Evolutionary conservation across 2,113 vertebrate genomes (phyloP).

Genomic region (Microcebus lehilahytsara): DNA sequence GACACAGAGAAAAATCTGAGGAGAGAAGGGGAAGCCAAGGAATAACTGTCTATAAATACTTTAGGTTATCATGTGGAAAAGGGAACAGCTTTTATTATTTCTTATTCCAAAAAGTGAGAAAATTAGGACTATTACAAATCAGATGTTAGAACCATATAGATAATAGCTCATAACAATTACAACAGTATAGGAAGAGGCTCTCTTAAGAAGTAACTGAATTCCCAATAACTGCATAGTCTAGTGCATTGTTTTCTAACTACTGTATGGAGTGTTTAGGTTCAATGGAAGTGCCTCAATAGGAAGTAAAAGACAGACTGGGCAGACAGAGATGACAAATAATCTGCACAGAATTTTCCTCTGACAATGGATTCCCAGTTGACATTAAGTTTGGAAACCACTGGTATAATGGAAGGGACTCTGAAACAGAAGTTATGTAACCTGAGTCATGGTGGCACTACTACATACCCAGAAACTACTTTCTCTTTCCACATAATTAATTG

Average conservation of each 20-base stretch:
- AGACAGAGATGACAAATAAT: not conserved
- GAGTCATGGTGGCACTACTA: not conserved
- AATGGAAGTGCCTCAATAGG: not conserved
- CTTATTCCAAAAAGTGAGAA: not conserved
- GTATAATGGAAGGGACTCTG: not conserved
- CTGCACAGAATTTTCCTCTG: not conserved
- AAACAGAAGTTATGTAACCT: not conserved
- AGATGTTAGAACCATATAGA: not conserved
- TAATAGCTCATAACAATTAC: not conserved
- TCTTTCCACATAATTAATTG: not conserved
- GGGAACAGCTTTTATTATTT: not conserved
- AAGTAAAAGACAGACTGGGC: slow-evolving; percentile 4
- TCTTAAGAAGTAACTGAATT: not conserved
- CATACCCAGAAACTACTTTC: not conserved
- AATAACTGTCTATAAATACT: not conserved
- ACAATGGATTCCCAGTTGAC: not conserved
- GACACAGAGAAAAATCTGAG: not conserved
- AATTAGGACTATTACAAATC: not conserved
- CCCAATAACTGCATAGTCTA: not conserved
- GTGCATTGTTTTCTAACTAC: not conserved
- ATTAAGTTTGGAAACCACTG: not conserved
- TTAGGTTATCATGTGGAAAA: not conserved
- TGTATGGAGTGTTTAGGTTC: not conserved
- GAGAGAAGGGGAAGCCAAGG: not conserved
- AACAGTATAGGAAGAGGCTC: not conserved